Evolutionary conservation across 92 coral and sea anemone genomes (phyloP), one percentile per base, ranked within the genome.

Genomic region (Porites cylindrica): DNA sequence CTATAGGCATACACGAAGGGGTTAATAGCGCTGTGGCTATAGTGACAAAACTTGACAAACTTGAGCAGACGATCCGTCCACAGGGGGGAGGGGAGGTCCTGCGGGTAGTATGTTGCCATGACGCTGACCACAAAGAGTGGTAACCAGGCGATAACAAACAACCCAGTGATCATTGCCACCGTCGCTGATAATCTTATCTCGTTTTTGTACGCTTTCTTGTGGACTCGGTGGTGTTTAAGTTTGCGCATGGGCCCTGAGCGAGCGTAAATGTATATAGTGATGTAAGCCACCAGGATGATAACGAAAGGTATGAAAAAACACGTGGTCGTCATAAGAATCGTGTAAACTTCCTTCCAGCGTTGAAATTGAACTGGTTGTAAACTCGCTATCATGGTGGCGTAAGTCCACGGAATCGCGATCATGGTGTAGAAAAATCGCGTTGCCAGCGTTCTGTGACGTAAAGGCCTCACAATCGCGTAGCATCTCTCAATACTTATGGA

Each of bases 21-120:
- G 63, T 96, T 92, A 9, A 94, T 60, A 1, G 97, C 93, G 59
- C 98, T 96, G 86, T 96, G 92, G 65, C 94, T 83, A 59, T 92
- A 96, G 82, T 96, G 98, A 94, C 95, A 93, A 87, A 94, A 94
- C 69, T 96, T 96, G 60, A 92, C 97, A 70, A 96, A 94, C 79
- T 85, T 93, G 38, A 94, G 85, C 14, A 96, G 88, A 23, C 93
- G 91, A 7, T 67, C 84, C 12, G 75, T 90, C 61, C 94, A 86
- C 62, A 90, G 58, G 8, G 94, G 87, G 10, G 79, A 70, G 17
- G 95, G 96, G 13, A 94, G 90, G 21, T 87, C 75, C n/a, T 79
- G 83, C 1, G 90, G 78, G 63, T 82, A 67, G 90, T 93, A 91
- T 17, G 92, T 93, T 10, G 91, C 96, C 17, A 96, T 83, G 26